Conservation (phyloP, 2,888 invertebrate genomes). For the Mythimna pallens region DNA sequence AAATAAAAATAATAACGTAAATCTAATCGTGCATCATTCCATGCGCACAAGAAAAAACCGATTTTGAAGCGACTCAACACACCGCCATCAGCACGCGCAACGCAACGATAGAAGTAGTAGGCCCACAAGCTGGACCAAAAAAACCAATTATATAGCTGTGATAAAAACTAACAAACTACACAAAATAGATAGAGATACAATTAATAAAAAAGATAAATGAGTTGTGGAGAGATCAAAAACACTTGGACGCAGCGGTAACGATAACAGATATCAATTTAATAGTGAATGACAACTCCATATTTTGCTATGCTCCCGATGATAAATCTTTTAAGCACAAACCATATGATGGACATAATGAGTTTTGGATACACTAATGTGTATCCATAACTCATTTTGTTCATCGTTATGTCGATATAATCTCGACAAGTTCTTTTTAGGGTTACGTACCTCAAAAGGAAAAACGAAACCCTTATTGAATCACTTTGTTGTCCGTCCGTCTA, state of each 20-base stretch:
- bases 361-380: not conserved
- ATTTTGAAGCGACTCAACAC: too few relatives aligned
- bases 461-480: too few relatives aligned
- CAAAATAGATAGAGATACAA: slow-evolving; percentile 1
- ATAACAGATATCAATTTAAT: slow-evolving; percentile 24
- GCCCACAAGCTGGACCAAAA: too few relatives aligned
- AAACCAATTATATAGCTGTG: not conserved
- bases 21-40: too few relatives aligned
- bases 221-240: slow-evolving; percentile 12
- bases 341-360: slow-evolving; percentile 16
- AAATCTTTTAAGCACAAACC: slow-evolving; percentile 18
- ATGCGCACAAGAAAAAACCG: too few relatives aligned
- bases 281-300: slow-evolving; percentile 34
- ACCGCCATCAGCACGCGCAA: too few relatives aligned
- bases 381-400: too few relatives aligned
- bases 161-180: not conserved
- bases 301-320: slow-evolving; percentile 31
- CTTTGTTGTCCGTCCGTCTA: too few relatives aligned
- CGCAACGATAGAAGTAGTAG: too few relatives aligned
- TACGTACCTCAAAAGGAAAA: too few relatives aligned
- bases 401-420: not conserved
- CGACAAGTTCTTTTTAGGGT: too few relatives aligned
- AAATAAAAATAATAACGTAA: too few relatives aligned
- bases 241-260: slow-evolving; percentile 1
- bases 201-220: slow-evolving; percentile 10